phyloP scores from a whole-genome alignment of 2,888 invertebrate species.

The Nysson spinosus region DNA sequence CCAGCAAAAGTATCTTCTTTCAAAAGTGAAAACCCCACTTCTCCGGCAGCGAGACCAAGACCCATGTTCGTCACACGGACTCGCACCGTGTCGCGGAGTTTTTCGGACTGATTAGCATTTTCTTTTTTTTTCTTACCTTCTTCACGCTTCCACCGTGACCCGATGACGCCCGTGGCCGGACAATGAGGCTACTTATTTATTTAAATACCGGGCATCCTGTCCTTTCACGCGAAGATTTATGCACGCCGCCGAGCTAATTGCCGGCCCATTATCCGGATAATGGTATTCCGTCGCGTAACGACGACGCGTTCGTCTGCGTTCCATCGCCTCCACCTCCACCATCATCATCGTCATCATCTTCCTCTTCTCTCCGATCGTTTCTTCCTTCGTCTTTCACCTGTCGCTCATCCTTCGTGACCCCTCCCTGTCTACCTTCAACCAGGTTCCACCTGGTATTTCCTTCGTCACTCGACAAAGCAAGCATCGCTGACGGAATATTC shows the following conservation, averaged over 20 bases:
- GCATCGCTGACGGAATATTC: constrained; percentile 53
- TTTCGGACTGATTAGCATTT: constrained; percentile 70
- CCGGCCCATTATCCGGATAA: constrained; percentile 76
- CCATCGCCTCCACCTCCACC: too few relatives aligned
- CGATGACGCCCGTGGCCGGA: constrained; percentile 64
- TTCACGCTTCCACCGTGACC: constrained; percentile 63
- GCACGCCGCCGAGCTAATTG: constrained; percentile 76
- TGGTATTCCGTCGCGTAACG: constrained; percentile 74
- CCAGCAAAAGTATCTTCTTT: too few relatives aligned
- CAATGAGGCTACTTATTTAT: constrained; percentile 77
- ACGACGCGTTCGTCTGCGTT: too few relatives aligned
- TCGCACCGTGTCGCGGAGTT: constrained; percentile 54
- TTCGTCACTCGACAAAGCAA: constrained; percentile 43
- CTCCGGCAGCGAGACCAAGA: constrained; percentile 1
- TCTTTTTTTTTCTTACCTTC: constrained; percentile 64
- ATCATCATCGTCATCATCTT: constrained; percentile 41
- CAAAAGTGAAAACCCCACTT: constrained; percentile 20
- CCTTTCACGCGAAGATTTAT: constrained; percentile 77
- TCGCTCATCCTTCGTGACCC: not conserved
- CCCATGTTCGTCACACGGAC: constrained; percentile 26
- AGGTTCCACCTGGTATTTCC: constrained; percentile 17
- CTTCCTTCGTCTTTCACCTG: constrained; percentile 2
- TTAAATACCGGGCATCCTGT: constrained; percentile 77
- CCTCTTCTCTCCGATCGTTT: constrained; percentile 7
- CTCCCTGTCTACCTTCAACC: constrained; percentile 9